A percentile compares a stretch with the other conserved stretches of the same genome.
Evolutionary conservation across 2,113 vertebrate genomes (phyloP).

Genomic region (Mixornis gularis): DNA sequence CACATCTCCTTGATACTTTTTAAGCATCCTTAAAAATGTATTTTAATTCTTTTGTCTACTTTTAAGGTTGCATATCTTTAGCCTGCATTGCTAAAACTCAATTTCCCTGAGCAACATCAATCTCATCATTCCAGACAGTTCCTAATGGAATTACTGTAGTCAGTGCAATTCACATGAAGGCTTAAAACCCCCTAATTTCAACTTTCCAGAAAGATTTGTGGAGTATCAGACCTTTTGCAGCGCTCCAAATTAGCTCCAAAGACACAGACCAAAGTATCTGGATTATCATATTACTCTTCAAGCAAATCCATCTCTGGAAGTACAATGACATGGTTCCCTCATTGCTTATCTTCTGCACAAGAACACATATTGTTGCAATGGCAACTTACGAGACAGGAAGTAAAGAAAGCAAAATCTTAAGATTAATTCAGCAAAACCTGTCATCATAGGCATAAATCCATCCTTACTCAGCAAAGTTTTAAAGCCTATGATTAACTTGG

Average conservation of each 20-base stretch:
- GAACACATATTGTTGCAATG: neutral
- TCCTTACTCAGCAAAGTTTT: neutral
- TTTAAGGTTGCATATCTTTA: neutral
- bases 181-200: neutral
- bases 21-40: neutral
- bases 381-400: neutral
- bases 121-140: neutral
- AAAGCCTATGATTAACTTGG: neutral
- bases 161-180: neutral
- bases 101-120: neutral
- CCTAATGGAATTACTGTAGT: neutral
- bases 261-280: neutral
- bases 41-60: neutral
- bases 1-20: neutral
- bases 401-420: neutral
- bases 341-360: neutral
- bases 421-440: neutral
- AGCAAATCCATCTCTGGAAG: neutral
- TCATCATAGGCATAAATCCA: neutral
- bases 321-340: neutral
- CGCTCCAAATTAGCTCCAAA: neutral
- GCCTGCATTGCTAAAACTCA: neutral
- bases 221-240: neutral
- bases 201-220: neutral
- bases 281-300: neutral